Evolutionary conservation across 2,888 invertebrate species (phyloP).

Genomic region (Falcaria lacertinaria): DNA sequence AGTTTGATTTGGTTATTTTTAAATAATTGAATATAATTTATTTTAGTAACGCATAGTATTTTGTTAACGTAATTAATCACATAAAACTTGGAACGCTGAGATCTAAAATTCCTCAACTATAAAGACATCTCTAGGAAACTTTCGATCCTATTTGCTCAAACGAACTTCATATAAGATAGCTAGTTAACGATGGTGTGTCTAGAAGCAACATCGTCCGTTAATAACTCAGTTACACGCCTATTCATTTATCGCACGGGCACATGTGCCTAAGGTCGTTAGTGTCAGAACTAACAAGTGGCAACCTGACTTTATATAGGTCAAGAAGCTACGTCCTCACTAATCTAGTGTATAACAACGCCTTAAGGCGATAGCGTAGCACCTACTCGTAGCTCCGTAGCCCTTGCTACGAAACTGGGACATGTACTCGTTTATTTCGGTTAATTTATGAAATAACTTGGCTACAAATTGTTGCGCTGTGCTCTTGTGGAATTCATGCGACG

Average conservation of each 20-base stretch:
- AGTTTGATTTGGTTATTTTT: too few species aligned
- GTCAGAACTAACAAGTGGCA: conserved; percentile 47
- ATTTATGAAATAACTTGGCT: conserved; percentile 19
- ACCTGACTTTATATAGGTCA: conserved; percentile 58
- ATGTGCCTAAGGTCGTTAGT: conserved; percentile 50
- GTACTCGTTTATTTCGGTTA: conserved; percentile 15
- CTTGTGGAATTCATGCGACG: conserved; percentile 21
- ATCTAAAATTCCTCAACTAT: too few species aligned
- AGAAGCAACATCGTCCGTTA: neutral
- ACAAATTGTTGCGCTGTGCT: conserved; percentile 7
- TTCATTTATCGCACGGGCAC: conserved; percentile 36
- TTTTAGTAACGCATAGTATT: too few species aligned
- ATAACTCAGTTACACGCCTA: conserved; percentile 31
- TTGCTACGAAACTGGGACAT: conserved; percentile 34
- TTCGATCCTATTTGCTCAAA: too few species aligned
- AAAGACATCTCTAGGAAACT: too few species aligned
- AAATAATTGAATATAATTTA: too few species aligned
- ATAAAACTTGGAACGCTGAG: too few species aligned
- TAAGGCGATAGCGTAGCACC: conserved; percentile 37
- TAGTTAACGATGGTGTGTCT: too few species aligned
- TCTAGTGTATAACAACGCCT: conserved; percentile 54
- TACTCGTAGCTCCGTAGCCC: conserved; percentile 23
- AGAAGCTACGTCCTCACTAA: conserved; percentile 53
- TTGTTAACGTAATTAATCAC: too few species aligned
- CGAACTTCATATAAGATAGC: too few species aligned